Conservation (phyloP, 2,888 invertebrate genomes). For the Rambutsinella grinnellia region DNA sequence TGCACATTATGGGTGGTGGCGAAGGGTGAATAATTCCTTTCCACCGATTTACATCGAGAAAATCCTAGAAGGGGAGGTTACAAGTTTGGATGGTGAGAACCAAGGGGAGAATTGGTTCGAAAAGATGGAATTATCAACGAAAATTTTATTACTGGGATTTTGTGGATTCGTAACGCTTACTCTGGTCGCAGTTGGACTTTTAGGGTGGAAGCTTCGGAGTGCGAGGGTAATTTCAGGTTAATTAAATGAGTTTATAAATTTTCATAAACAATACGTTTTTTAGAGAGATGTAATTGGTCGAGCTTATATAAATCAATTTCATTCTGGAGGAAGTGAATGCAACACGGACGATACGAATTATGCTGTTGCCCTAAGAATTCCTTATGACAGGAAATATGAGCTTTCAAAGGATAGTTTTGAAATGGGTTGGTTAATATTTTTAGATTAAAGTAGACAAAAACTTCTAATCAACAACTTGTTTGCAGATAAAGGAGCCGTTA, state of each 20-base stretch:
- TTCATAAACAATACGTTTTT: neutral
- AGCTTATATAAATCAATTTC: slow-evolving; percentile 31
- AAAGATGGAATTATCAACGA: neutral
- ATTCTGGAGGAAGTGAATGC: slow-evolving; percentile 16
- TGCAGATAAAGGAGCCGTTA: slow-evolving; percentile 21
- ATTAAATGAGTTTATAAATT: neutral
- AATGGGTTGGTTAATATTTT: slow-evolving; percentile 23
- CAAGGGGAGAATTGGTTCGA: neutral
- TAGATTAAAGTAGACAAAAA: neutral
- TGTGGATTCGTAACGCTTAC: slow-evolving; percentile 4
- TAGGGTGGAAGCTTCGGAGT: slow-evolving; percentile 21
- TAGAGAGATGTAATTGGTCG: slow-evolving; percentile 27
- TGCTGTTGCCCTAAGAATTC: slow-evolving; percentile 45
- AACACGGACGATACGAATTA: slow-evolving; percentile 24
- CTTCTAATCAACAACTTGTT: too few relatives aligned
- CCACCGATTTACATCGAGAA: slow-evolving; percentile 47
- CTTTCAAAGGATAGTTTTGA: slow-evolving; percentile 18
- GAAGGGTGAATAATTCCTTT: slow-evolving; percentile 18
- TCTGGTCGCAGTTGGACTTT: neutral
- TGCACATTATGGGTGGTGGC: slow-evolving; percentile 49
- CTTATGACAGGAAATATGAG: slow-evolving; percentile 42
- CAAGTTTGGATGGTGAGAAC: neutral
- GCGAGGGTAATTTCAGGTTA: slow-evolving; percentile 12
- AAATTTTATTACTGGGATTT: slow-evolving; percentile 1
- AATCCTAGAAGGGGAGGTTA: slow-evolving; percentile 5